phyloP scores from a whole-genome alignment of 1,140 invertebrate genomes.

The Eriocheir sinensis region DNA sequence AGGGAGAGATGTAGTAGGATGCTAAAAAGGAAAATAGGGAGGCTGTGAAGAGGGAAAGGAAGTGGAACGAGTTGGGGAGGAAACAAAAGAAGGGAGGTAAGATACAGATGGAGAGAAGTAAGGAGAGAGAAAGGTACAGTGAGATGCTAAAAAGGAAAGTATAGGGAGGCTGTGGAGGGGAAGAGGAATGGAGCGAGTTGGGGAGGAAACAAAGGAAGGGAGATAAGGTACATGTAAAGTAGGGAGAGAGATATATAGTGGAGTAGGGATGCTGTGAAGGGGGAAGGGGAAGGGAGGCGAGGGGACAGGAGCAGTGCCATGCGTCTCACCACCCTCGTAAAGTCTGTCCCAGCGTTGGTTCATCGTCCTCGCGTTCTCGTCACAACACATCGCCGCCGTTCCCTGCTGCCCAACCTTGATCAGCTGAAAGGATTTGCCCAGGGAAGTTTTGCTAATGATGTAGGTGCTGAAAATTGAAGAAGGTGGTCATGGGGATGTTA shows the following conservation, averaged over 20 bases:
- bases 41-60: background rate
- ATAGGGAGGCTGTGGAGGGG: background rate
- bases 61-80: background rate
- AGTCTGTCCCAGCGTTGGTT: no score
- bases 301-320: background rate
- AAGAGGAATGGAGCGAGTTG: background rate
- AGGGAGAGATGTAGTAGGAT: slow-evolving; percentile 5
- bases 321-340: no score
- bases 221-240: background rate
- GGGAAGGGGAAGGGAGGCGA: background rate
- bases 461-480: no score
- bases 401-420: no score
- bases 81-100: background rate
- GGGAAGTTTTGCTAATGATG: no score
- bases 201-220: background rate
- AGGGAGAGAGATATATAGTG: background rate
- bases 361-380: no score
- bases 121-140: background rate
- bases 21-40: background rate
- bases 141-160: background rate
- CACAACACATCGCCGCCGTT: no score
- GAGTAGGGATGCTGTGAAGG: background rate
- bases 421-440: no score
- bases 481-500: no score
- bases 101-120: background rate